Evolutionary conservation across 2,888 invertebrate genomes (phyloP), one percentile per base, ranked within the genome.

Genomic region (Apeira syringaria): DNA sequence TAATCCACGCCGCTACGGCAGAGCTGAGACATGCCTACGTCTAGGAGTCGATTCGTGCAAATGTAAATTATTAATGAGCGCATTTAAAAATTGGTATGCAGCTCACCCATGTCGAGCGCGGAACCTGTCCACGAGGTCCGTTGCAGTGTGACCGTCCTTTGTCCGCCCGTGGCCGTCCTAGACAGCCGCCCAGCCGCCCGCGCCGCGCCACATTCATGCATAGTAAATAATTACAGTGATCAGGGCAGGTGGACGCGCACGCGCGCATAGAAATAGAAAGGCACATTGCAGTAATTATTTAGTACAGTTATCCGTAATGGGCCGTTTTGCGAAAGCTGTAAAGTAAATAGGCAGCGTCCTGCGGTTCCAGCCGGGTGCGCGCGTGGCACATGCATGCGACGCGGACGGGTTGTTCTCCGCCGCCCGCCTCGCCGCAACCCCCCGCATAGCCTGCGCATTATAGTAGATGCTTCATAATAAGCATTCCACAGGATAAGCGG

Each of bases 221-320:
- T 89, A 87, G 87, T 87, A 89, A 88, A 86, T 88, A 88, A 89
- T 88, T 84, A 85, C 83, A 76, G 81, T 82, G 86, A 86, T 84
- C 88, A 80, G 64, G 83, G 86, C 88, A 88, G 88, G 88, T 88
- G 88, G 73, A 75, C 56, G 62, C 77, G 82, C 84, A 81, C 84
- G 84, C 83, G 83, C 79, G 76, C 84, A 86, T 89, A 88, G 89
- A 83, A 83, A 88, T 87, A 89, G 89, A 87, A 86, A 88, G 85
- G 76, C 89, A 87, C 87, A 87, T 89, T 88, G 89, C 89, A 86
- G 80, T 85, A 88, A 89, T 89, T 89, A 88, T 89, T 88, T 83
- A 80, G 82, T 87, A 89, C 89, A 85, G 89, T 89, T 89, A 89
- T 75, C 82, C 78, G 74, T 89, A 89, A 89, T 89, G 82, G 87